A percentile compares a stretch with the other conserved stretches of the same genome.
These are phyloP conservation scores for Trichopria drosophilae DNA, from an alignment of 2,888 invertebrate species.

Conservation along the genomic window DNA sequence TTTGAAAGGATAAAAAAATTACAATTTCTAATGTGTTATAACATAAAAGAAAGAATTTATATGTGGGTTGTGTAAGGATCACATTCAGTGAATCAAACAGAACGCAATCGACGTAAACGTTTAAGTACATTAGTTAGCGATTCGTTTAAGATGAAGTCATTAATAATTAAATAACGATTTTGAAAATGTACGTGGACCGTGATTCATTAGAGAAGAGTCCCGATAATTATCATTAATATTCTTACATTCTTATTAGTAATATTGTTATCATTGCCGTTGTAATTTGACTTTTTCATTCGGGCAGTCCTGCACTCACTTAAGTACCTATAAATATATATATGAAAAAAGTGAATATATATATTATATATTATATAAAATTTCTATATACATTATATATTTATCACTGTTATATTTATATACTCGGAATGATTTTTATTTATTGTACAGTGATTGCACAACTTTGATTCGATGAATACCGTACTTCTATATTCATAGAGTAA, in stretches of 20 bases:
- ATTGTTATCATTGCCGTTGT: conserved; percentile 40
- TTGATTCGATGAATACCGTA: conserved; percentile 42
- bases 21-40: no score
- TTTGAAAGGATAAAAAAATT: no score
- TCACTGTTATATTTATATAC: conserved; percentile 39
- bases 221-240: conserved; percentile 17
- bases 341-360: no score
- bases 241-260: conserved; percentile 17
- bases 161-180: no score
- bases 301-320: conserved; percentile 32
- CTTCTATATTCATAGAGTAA: conserved; percentile 36
- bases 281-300: conserved; percentile 32
- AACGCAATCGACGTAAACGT: conserved; percentile 30
- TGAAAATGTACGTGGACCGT: conserved; percentile 31
- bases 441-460: conserved; percentile 40
- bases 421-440: conserved; percentile 36
- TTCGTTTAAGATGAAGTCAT: no score
- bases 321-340: conserved; percentile 42
- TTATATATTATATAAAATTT: conserved; percentile 33
- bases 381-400: conserved; percentile 31
- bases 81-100: conserved; percentile 36
- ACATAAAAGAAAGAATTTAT: no score
- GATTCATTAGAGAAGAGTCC: conserved; percentile 28
- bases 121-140: conserved; percentile 12
- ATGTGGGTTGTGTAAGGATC: no score